Base-by-base conservation (phyloP, 2,113 vertebrate genomes). In the rabbit (Oryctolagus cuniculus) region DNA sequence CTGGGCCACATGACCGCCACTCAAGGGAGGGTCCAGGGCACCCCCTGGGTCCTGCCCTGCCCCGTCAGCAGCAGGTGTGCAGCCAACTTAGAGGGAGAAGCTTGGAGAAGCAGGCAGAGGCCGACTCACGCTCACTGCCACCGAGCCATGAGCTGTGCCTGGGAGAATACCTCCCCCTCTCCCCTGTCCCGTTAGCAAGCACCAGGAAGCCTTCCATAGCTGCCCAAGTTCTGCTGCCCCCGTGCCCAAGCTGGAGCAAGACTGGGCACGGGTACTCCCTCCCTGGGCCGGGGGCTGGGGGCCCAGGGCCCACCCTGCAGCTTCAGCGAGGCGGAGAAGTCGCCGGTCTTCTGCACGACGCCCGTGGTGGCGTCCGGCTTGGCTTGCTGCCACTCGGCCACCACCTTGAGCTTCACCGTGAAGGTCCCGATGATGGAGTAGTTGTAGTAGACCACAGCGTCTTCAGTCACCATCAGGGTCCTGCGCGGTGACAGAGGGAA, bases 401-500 rank as follows among this genome's bases (percentile, higher is more conserved):
- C 94, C 0, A 99, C 98, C 92, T 98, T 98, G 70, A 99, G 98
- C 0, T 96, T 96, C 74, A 99, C 97, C 0, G 98, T 98, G 97
- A 98, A 98, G 86, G 98, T 99, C 51, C 99, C 99, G 2, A 93
- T 72, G 13, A 94, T 72, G 0, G 98, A 95, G 94, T 98, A 99
- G 96, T 98, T 98, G 73, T 98, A 99, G 58, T 98, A 98, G 44
- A 99, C 97, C 36, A 98, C 97, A 0, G 99, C 97, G 7, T 99
- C 97, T n/a, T 97, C 98, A 5, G 99, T 98, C 13, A 98, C 97
- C 93, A 98, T 97, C 91, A 98, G 98, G 74, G 99, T 97, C 77
- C 99, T 99, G 2, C 0, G 53, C 36, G 53, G 38, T 6, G 89
- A 75, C 67, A 80, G 5, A 44, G 66, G 79, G 44, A 53, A 92